Evolutionary conservation across 2,888 invertebrate genomes (phyloP), one percentile per base, ranked within the genome.

Genomic region (Ferrisia virgata): DNA sequence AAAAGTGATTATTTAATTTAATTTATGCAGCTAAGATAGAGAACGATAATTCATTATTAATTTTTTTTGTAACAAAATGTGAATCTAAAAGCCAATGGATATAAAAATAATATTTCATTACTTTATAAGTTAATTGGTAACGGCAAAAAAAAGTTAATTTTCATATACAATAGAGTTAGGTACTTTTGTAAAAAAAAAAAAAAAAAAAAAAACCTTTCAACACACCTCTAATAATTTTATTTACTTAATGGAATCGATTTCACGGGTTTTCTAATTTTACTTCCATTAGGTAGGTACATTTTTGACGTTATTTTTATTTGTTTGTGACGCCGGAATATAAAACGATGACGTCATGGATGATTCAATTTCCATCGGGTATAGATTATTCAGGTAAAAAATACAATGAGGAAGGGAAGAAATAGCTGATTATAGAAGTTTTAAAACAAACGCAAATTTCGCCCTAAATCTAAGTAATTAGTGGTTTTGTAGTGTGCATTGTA

Each of bases 211-310:
- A n/a, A 33, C 36, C n/a, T 72, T 72, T 33, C 0, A 72, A 47
- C 13, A 4, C 72, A 33, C 33, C 72, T n/a, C 11, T 72, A 36
- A 72, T 72, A 31, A 33, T 72, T 72, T 72, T 72, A 72, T 33
- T 72, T 33, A 33, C 72, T 22, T 72, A 72, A 72, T 72, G 72
- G 72, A 72, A 72, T 72, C 33, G 72, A 72, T 72, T 72, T 72
- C 72, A 15, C 33, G 72, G n/a, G 1, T 15, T 72, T 72, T 33
- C 31, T 33, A 33, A n/a, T n/a, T 33, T 72, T n/a, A 72, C 72
- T 72, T 33, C 72, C 33, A 33, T 33, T 33, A 64, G 22, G 3
- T 28, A 28, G 31, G 31, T 69, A 33, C 15, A 33, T 72, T 72
- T 72, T 36, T 72, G 72, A 72, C 18, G 72, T 33, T 72, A 33